Conservation (phyloP, 2,113 vertebrate species). For the Vicugna pacos region DNA sequence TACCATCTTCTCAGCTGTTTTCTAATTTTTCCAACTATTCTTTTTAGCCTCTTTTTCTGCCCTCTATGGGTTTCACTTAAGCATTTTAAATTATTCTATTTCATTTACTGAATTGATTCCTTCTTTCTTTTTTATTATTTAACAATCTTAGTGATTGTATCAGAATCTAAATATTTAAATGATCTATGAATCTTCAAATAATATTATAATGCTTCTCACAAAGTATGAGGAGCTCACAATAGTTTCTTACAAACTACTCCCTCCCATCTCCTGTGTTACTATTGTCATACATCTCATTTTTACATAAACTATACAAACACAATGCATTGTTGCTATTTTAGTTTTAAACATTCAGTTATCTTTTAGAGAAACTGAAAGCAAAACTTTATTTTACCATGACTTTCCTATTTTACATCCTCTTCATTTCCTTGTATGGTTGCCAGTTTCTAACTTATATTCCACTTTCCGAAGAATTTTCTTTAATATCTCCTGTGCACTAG, state of each 20-base stretch:
- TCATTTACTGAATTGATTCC: background rate
- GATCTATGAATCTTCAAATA: background rate
- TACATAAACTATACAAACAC: background rate
- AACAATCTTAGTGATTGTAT: background rate
- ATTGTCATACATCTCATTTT: background rate
- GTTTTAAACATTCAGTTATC: background rate
- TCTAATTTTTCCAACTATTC: background rate
- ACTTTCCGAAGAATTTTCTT: background rate
- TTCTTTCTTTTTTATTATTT: background rate
- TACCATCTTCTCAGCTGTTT: background rate
- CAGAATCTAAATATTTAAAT: background rate
- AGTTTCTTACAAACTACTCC: background rate
- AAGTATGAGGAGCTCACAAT: background rate
- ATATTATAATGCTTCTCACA: background rate
- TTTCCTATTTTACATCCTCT: background rate
- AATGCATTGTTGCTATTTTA: background rate
- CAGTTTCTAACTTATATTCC: background rate
- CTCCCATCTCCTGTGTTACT: background rate
- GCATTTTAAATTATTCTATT: background rate
- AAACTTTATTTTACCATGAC: background rate
- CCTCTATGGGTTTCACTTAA: background rate
- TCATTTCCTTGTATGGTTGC: background rate
- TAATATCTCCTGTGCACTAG: background rate
- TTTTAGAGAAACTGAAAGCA: background rate
- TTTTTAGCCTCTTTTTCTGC: background rate